phyloP scores from a whole-genome alignment of 2,797 vertebrate genomes.

The Sebastes miniatus region DNA sequence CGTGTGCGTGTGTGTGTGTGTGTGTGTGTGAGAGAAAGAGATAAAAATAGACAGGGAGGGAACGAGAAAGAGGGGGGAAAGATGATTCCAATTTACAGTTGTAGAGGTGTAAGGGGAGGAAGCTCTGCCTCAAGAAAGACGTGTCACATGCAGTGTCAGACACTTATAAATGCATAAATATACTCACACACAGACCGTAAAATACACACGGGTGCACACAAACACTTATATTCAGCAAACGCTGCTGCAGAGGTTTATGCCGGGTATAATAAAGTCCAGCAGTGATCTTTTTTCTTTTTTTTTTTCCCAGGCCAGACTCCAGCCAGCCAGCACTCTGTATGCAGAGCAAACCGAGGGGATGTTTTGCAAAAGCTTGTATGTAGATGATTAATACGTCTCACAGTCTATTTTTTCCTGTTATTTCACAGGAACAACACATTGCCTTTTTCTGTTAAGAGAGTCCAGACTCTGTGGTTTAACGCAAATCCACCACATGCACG shows the following conservation, averaged over 20 bases:
- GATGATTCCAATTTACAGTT: slow-evolving; percentile 33
- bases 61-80: not conserved
- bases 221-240: not conserved
- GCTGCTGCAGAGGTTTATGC: slow-evolving; percentile 9
- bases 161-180: slow-evolving; percentile 20
- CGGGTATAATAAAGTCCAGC: not conserved
- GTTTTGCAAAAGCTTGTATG: slow-evolving; percentile 10
- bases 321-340: not conserved
- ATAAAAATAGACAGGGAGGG: slow-evolving; percentile 30
- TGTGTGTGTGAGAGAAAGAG: not conserved
- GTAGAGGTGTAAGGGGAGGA: slow-evolving; percentile 15
- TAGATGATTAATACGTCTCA: not conserved
- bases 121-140: slow-evolving; percentile 5
- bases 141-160: slow-evolving; percentile 21
- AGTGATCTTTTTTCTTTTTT: not conserved
- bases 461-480: not conserved
- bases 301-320: not conserved
- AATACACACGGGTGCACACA: not conserved
- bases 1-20: not conserved
- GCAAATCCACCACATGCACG: not conserved
- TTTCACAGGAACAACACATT: not conserved
- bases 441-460: not conserved
- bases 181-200: not conserved
- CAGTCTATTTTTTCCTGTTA: not conserved
- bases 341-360: not conserved